Evolutionary conservation across 2,113 vertebrate genomes (phyloP).

Genomic region (Coptodon bakossiorum): DNA sequence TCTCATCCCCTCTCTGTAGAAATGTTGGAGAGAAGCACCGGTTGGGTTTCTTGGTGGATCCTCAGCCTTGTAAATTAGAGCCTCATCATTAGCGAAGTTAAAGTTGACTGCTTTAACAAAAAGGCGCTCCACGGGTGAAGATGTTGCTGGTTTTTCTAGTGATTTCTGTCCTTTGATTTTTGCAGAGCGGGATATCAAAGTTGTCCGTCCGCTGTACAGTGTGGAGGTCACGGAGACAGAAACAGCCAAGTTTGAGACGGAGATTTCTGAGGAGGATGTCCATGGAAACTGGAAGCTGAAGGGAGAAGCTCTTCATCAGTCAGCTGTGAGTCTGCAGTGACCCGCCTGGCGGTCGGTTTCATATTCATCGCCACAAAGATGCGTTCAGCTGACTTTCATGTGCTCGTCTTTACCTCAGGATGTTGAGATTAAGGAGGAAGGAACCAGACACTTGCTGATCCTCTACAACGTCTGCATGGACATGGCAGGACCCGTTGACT

Average conservation of each 20-base stretch:
- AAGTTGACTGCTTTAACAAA: neutral
- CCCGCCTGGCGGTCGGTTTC: fast-evolving
- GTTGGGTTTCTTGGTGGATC: neutral
- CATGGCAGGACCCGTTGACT: conserved; percentile 89
- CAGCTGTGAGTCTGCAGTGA: conserved; percentile 75
- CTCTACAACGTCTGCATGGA: conserved; percentile 88
- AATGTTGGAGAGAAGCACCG: neutral
- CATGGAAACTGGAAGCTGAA: conserved; percentile 93
- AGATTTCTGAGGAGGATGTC: conserved; percentile 92
- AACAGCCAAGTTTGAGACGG: conserved; percentile 89
- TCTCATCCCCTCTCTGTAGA: neutral
- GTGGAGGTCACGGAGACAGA: conserved; percentile 95
- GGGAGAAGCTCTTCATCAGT: conserved; percentile 84
- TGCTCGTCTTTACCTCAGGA: conserved; percentile 70
- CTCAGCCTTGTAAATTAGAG: neutral
- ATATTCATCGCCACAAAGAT: neutral
- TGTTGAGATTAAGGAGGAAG: conserved; percentile 95
- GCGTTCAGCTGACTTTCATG: neutral
- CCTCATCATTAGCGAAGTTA: neutral
- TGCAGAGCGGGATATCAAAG: conserved; percentile 93
- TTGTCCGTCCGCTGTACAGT: conserved; percentile 86
- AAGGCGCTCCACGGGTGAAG: neutral
- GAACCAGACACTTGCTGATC: conserved; percentile 84
- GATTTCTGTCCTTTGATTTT: neutral
- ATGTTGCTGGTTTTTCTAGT: neutral